These are phyloP conservation scores for Lagria hirta DNA, from an alignment of 2,888 invertebrate species.

Conservation along the genomic window DNA sequence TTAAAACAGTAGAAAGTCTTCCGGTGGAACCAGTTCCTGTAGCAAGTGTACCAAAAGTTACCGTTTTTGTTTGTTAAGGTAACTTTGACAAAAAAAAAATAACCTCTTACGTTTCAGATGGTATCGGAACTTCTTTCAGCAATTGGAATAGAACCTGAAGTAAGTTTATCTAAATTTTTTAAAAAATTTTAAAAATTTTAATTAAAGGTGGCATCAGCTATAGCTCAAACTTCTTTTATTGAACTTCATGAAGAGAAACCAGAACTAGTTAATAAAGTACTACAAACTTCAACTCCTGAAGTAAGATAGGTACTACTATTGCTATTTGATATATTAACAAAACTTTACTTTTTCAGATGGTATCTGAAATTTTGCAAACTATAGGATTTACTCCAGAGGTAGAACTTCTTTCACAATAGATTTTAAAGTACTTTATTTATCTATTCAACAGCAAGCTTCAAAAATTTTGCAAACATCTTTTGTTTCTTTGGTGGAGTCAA, in stretches of 20 bases:
- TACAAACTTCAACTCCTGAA: conserved; percentile 4
- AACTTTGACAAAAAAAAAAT: too few species aligned
- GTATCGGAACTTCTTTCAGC: conserved; percentile 5
- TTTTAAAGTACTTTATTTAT: too few species aligned
- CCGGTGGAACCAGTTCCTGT: too few species aligned
- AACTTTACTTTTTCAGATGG: conserved; percentile 6
- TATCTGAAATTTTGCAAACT: conserved; percentile 4
- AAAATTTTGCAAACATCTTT: too few species aligned
- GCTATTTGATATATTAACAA: background rate
- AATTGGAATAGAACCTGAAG: background rate
- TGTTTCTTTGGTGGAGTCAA: too few species aligned
- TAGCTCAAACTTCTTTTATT: conserved; percentile 1
- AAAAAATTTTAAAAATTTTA: background rate
- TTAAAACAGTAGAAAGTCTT: too few species aligned
- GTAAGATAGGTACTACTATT: conserved; percentile 4
- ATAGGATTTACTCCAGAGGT: conserved; percentile 1
- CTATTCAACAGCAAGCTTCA: too few species aligned
- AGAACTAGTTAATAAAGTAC: background rate
- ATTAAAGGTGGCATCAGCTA: background rate
- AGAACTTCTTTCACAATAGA: too few species aligned
- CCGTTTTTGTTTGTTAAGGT: too few species aligned
- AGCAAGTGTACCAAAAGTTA: too few species aligned
- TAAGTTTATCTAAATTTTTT: background rate
- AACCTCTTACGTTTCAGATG: conserved; percentile 2
- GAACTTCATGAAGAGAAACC: conserved; percentile 3